Evolutionary conservation across 2,113 vertebrate genomes (phyloP), one percentile per base, ranked within the genome.

Genomic region (Rhinogobius similis): DNA sequence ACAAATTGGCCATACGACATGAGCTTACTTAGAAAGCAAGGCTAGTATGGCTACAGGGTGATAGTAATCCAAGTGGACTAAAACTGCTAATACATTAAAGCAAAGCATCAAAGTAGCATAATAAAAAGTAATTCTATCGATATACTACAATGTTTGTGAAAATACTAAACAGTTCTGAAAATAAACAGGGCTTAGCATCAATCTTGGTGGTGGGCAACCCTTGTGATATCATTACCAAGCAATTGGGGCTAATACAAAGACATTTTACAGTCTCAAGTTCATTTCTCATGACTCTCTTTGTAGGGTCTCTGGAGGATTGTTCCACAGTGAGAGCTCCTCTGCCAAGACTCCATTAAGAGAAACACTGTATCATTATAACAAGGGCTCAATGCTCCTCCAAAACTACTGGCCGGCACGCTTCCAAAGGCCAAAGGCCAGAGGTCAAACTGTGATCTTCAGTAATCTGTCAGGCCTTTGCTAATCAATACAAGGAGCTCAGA

Each of bases 391-490:
- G 73, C 72, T 53, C 76, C 27, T n/a, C 59, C 70, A 68, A 76
- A 65, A 67, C 18, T 43, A 43, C 67, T 50, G 41, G 65, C 77
- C 69, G 46, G 63, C 65, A 58, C 55, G 62, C 39, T n/a, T 55
- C 39, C 43, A 64, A 68, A 74, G 77, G 58, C 78, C 77, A 73
- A 18, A 55, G 70, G 69, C 77, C 78, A 68, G 2, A 3, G 79
- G 78, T 86, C 70, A 85, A 70, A 76, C 75, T 80, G 81, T 77
- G 70, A 81, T 55, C 65, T 79, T 74, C 29, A 50, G 62, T 79
- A 81, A 89, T 87, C 58, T 72, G 52, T 75, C 68, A 67, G 39
- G 68, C 26, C 27, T 48, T 44, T 41, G 12, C 20, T 65, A 64
- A 87, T 88, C 81, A 82, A 86, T 87, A 76, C n/a, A 76, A 72